These are phyloP conservation scores for Clarias platycephalus DNA, from an alignment of 2,797 vertebrate genomes.

Conservation along the genomic window DNA sequence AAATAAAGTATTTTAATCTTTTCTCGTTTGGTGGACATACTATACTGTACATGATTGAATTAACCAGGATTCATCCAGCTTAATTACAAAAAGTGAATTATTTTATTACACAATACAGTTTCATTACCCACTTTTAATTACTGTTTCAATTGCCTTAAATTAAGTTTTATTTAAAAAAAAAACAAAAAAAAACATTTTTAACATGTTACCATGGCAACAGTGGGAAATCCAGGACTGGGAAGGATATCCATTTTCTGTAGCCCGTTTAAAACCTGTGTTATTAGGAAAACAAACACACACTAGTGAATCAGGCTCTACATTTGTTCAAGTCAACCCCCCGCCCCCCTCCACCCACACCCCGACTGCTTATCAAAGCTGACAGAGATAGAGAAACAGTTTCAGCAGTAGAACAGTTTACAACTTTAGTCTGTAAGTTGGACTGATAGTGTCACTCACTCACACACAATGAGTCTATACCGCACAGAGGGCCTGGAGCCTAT, in stretches of 20 bases:
- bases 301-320: background rate
- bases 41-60: background rate
- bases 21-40: background rate
- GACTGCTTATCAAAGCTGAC: background rate
- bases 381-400: background rate
- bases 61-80: slow-evolving; percentile 2
- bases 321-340: background rate
- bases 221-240: slow-evolving; percentile 15
- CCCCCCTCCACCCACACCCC: too few relatives aligned
- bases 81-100: slow-evolving; percentile 10
- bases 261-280: background rate
- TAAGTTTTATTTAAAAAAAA: slow-evolving; percentile 19
- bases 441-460: background rate
- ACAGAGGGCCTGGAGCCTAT: too few relatives aligned
- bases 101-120: slow-evolving; percentile 12
- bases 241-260: slow-evolving; percentile 3
- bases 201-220: slow-evolving; percentile 46
- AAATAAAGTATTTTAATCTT: background rate
- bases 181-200: background rate
- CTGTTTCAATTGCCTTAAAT: slow-evolving; percentile 30
- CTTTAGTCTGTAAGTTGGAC: background rate
- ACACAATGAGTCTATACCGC: too few relatives aligned
- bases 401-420: background rate
- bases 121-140: slow-evolving; percentile 40
- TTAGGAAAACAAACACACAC: background rate